Conservation (phyloP, 1,140 invertebrate species). For the Diabrotica undecimpunctata region DNA sequence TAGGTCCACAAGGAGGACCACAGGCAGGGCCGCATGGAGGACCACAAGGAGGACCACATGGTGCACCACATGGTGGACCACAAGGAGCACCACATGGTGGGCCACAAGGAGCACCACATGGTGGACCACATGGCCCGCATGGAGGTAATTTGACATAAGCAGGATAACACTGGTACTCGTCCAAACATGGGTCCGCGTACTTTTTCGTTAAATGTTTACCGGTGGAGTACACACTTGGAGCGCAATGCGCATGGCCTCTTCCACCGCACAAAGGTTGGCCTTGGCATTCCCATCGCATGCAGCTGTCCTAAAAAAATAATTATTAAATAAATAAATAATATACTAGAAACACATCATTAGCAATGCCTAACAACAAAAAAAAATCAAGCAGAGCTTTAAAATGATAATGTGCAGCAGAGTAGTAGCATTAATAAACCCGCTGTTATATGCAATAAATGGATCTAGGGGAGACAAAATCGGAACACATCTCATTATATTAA, state of each 20-base stretch:
- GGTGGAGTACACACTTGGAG: conserved; percentile 46
- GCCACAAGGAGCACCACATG: conserved; percentile 19
- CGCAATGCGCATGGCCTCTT: conserved; percentile 63
- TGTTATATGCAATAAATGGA: no score
- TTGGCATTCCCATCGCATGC: conserved; percentile 63
- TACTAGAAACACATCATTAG: neutral
- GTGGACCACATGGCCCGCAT: conserved; percentile 30
- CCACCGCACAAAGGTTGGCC: conserved; percentile 64
- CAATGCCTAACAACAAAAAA: no score
- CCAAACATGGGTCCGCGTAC: conserved; percentile 28
- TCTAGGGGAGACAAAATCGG: no score
- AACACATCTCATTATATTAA: no score
- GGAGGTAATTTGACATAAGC: conserved; percentile 39
- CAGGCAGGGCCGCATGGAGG: conserved; percentile 21
- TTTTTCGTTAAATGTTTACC: conserved; percentile 36
- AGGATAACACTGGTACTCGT: conserved; percentile 42
- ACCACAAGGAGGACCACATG: conserved; percentile 22
- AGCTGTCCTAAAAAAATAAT: conserved; percentile 62
- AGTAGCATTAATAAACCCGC: no score
- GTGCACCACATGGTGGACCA: conserved; percentile 19
- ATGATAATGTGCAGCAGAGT: no score
- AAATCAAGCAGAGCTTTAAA: no score
- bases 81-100: conserved; percentile 23
- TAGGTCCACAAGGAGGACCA: conserved; percentile 24
- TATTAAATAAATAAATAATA: neutral